Conservation (phyloP, 2,797 vertebrate genomes). For the Fistularia commersonii region DNA sequence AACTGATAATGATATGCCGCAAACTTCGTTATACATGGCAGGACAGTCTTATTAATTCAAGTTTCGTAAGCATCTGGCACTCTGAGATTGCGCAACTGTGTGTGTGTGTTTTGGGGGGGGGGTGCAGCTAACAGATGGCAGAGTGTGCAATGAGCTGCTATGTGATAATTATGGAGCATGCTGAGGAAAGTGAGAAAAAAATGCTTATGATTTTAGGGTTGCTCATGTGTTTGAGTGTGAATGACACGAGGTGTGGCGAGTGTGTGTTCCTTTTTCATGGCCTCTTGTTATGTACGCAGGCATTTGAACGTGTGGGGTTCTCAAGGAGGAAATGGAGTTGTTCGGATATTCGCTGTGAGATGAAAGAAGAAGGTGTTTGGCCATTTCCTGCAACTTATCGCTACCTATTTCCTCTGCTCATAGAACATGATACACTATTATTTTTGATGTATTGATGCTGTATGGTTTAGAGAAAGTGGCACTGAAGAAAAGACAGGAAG, state of each 20-base stretch:
- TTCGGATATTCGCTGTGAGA: too few relatives aligned
- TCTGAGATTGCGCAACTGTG: constrained; percentile 10
- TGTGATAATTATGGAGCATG: constrained; percentile 73
- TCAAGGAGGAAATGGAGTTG: too few relatives aligned
- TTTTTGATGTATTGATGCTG: too few relatives aligned
- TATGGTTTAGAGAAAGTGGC: too few relatives aligned
- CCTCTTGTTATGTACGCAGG: neutral
- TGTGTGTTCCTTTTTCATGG: constrained; percentile 7
- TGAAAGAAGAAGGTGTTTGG: too few relatives aligned
- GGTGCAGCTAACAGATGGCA: constrained; percentile 67
- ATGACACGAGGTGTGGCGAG: constrained; percentile 15
- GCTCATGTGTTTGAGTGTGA: constrained; percentile 27
- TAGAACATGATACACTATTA: too few relatives aligned
- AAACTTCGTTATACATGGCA: constrained; percentile 47
- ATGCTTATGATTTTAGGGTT: constrained; percentile 53
- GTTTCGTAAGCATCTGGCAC: constrained; percentile 44
- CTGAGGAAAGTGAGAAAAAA: constrained; percentile 48
- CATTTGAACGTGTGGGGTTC: too few relatives aligned
- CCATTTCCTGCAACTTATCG: too few relatives aligned
- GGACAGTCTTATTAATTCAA: constrained; percentile 44
- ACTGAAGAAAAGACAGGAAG: too few relatives aligned
- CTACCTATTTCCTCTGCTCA: too few relatives aligned
- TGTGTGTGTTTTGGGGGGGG: constrained; percentile 7
- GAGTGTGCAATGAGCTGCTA: constrained; percentile 69
- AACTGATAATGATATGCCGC: constrained; percentile 49